Conservation (phyloP, 2,888 invertebrate species). For the Noctua janthe region DNA sequence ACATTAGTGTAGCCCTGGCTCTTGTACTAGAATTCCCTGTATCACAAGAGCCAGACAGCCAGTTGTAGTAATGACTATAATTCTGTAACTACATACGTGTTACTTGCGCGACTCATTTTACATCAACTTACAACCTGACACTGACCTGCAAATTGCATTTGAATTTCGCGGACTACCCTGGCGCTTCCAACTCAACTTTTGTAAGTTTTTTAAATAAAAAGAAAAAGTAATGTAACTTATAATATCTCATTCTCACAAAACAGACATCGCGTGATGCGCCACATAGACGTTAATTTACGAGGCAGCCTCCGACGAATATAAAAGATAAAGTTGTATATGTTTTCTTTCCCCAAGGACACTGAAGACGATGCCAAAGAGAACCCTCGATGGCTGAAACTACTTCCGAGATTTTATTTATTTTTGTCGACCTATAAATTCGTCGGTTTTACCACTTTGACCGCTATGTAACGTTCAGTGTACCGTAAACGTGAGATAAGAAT, state of each 20-base stretch:
- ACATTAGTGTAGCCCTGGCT: too few relatives aligned
- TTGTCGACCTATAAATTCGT: slow-evolving; percentile 72
- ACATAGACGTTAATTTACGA: slow-evolving; percentile 68
- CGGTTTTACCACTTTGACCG: slow-evolving; percentile 67
- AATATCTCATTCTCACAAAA: slow-evolving; percentile 21
- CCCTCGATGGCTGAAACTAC: slow-evolving; percentile 65
- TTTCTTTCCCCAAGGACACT: slow-evolving; percentile 84
- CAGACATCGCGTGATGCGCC: slow-evolving; percentile 69
- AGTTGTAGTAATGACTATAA: too few relatives aligned
- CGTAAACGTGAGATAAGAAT: slow-evolving; percentile 25
- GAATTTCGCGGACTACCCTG: too few relatives aligned
- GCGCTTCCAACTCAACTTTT: neutral
- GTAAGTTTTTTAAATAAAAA: neutral
- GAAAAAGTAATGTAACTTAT: neutral
- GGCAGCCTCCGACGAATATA: slow-evolving; percentile 49
- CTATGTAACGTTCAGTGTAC: slow-evolving; percentile 45
- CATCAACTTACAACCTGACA: too few relatives aligned
- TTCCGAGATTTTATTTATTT: slow-evolving; percentile 71
- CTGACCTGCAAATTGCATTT: too few relatives aligned
- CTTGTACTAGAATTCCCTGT: too few relatives aligned
- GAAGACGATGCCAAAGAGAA: slow-evolving; percentile 73
- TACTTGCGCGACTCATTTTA: too few relatives aligned
- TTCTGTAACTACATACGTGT: too few relatives aligned
- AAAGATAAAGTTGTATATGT: slow-evolving; percentile 79
- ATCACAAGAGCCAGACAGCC: too few relatives aligned